Evolutionary conservation across 92 coral and sea anemone species (phyloP).

Genomic region (Micromussa lordhowensis): DNA sequence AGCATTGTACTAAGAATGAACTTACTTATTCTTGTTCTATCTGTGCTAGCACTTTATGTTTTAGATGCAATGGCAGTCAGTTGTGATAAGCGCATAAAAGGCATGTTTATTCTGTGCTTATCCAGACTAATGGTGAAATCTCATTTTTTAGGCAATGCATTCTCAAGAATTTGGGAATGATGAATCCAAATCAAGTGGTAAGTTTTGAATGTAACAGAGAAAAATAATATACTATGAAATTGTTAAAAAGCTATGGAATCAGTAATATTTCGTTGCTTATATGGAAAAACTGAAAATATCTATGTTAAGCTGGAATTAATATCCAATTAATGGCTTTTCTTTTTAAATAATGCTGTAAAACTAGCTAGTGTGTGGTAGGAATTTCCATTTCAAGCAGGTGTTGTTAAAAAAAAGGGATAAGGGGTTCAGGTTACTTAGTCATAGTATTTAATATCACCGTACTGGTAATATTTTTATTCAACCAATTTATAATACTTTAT

Average conservation of each 20-base stretch:
- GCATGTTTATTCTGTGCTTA: not conserved
- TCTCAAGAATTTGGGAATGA: slow-evolving; percentile 31
- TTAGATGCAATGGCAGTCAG: too few species aligned
- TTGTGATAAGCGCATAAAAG: not conserved
- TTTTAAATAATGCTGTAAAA: too few species aligned
- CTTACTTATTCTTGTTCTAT: too few species aligned
- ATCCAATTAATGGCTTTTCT: too few species aligned
- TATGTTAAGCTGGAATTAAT: too few species aligned
- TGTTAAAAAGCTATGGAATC: not conserved
- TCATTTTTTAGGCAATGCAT: slow-evolving; percentile 16
- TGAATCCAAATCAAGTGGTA: slow-evolving; percentile 16
- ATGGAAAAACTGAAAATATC: too few species aligned
- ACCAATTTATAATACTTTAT: not conserved
- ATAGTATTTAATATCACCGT: too few species aligned
- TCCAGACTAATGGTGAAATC: not conserved
- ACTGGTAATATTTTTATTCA: too few species aligned
- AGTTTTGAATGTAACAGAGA: not conserved
- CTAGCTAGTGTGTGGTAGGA: not conserved
- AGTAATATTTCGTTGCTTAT: too few species aligned
- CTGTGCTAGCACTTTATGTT: too few species aligned
- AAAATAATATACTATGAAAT: not conserved
- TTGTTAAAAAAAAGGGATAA: not conserved
- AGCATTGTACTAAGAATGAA: too few species aligned
- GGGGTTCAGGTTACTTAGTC: not conserved
- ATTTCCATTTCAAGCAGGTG: not conserved